Conservation (phyloP, 92 coral and sea anemone genomes). For the Zoanthus sociatus region DNA sequence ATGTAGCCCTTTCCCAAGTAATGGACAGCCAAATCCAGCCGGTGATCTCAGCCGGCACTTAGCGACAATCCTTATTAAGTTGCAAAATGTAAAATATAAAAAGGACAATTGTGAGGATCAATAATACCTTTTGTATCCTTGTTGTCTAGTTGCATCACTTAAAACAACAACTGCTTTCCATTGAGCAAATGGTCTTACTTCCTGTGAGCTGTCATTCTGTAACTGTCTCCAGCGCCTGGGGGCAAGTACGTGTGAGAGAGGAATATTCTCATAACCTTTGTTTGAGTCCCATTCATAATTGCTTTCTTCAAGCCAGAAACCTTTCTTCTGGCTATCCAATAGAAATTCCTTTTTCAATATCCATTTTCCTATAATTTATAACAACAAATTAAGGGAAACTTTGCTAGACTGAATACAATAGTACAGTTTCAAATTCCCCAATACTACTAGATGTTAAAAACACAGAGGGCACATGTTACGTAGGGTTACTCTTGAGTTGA, state of each 20-base stretch:
- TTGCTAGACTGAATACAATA: not conserved
- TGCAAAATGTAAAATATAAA: no score
- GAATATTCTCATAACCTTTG: slow-evolving; percentile 31
- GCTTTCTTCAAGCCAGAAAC: slow-evolving; percentile 84
- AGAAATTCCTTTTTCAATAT: slow-evolving; percentile 77
- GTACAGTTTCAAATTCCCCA: no score
- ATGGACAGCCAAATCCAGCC: no score
- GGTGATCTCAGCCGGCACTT: no score
- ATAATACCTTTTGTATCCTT: slow-evolving; percentile 85
- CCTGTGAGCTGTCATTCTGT: slow-evolving; percentile 26
- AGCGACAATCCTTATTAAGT: no score
- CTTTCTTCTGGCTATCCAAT: slow-evolving; percentile 77
- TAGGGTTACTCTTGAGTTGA: no score
- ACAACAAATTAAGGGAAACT: not conserved
- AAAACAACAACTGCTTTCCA: slow-evolving; percentile 85
- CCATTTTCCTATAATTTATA: slow-evolving; percentile 81
- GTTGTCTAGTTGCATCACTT: slow-evolving; percentile 80
- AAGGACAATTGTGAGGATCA: not conserved
- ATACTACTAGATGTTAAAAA: no score
- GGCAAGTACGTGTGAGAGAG: slow-evolving; percentile 66
- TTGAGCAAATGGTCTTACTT: slow-evolving; percentile 70
- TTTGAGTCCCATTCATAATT: slow-evolving; percentile 83
- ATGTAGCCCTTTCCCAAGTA: no score
- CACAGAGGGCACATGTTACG: not conserved
- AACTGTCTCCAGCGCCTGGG: slow-evolving; percentile 89